Evolutionary conservation across 1,140 invertebrate genomes (phyloP).

Genomic region (Cotesia glomerata): DNA sequence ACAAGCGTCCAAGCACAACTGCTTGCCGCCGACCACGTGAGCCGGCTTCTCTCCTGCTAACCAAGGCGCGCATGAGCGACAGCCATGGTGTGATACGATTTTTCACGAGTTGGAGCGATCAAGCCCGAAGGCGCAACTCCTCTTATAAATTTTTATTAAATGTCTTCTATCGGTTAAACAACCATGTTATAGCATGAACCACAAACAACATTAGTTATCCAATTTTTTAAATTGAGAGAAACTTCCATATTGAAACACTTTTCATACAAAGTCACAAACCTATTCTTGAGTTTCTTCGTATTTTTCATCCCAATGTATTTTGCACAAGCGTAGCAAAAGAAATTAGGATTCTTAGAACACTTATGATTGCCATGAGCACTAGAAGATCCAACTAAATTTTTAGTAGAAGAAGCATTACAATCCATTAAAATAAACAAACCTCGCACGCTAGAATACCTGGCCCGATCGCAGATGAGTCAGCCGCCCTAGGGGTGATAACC

Average conservation of each 20-base stretch:
- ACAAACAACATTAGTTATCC: background rate
- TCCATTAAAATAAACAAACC: constrained; percentile 5
- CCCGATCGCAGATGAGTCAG: constrained; percentile 23
- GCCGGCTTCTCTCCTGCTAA: no score
- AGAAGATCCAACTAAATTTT: background rate
- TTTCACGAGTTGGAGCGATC: no score
- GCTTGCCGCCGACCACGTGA: no score
- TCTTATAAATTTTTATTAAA: no score
- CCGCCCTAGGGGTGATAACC: constrained; percentile 26
- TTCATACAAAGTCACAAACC: background rate
- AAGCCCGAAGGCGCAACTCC: no score
- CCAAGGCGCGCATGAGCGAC: no score
- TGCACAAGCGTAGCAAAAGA: background rate
- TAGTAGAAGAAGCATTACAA: background rate
- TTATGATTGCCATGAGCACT: background rate
- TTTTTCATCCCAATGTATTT: background rate
- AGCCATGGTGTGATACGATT: no score
- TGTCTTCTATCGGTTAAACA: no score
- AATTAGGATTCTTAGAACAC: background rate
- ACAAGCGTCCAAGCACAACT: no score
- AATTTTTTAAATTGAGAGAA: background rate
- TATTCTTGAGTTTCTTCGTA: background rate
- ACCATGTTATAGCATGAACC: constrained; percentile 13
- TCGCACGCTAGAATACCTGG: constrained; percentile 21
- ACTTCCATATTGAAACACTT: constrained; percentile 4